Evolutionary conservation across 2,113 vertebrate genomes (phyloP).

Genomic region (Sus scrofa): DNA sequence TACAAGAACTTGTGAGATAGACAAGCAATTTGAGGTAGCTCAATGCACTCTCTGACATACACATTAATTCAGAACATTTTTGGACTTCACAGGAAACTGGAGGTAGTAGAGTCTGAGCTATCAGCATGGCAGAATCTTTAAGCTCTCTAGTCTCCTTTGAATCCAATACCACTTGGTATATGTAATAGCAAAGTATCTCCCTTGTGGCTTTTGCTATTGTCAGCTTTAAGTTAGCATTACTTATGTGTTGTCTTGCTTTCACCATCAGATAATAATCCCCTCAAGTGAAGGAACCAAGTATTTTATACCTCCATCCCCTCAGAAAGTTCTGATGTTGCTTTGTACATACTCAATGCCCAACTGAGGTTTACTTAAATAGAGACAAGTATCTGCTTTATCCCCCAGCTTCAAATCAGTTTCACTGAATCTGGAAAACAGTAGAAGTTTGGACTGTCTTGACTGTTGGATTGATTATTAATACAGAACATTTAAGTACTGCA

Average conservation of each 20-base stretch:
- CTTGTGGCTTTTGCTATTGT: neutral
- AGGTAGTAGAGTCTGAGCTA: neutral
- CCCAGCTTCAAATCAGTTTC: neutral
- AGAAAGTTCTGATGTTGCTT: neutral
- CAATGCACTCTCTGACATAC: neutral
- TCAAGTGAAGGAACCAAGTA: neutral
- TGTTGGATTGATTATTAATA: neutral
- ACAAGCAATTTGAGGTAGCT: neutral
- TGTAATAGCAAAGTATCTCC: neutral
- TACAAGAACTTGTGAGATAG: neutral
- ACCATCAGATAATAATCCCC: neutral
- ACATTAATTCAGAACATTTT: neutral
- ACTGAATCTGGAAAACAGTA: neutral
- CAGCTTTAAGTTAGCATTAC: neutral
- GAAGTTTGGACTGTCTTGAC: neutral
- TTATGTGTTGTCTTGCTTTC: constrained; percentile 2
- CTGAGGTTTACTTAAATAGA: neutral
- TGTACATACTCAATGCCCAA: neutral
- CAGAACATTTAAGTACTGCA: neutral
- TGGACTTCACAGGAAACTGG: neutral
- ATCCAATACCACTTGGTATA: neutral
- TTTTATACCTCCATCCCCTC: neutral
- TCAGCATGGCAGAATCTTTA: neutral
- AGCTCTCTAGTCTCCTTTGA: neutral
- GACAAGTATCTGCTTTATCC: neutral